phyloP scores from a whole-genome alignment of 2,888 invertebrate species.

The Dolomedes plantarius region DNA sequence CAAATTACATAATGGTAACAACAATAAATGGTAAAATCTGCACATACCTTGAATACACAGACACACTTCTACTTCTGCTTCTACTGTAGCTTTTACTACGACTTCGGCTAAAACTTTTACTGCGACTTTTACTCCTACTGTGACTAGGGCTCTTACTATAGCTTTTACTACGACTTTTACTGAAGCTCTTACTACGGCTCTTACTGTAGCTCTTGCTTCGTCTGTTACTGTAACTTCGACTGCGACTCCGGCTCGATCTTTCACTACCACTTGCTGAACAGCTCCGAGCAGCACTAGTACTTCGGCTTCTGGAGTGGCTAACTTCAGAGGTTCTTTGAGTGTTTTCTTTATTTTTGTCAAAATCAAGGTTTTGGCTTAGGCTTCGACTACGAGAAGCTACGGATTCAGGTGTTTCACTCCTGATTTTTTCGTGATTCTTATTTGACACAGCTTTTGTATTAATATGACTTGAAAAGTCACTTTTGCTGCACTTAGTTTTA shows the following conservation, averaged over 20 bases:
- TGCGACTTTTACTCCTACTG: constrained; percentile 24
- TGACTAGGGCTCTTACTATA: constrained; percentile 31
- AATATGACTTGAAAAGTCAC: not conserved
- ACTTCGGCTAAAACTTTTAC: constrained; percentile 33
- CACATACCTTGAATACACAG: constrained; percentile 50
- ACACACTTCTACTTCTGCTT: constrained; percentile 41
- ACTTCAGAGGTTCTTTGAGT: not conserved
- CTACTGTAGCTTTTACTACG: constrained; percentile 32
- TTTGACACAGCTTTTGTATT: not conserved
- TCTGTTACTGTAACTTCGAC: constrained; percentile 30
- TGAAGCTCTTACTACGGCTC: constrained; percentile 38
- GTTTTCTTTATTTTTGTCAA: constrained; percentile 25
- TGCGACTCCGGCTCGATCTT: constrained; percentile 23
- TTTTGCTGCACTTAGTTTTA: not conserved
- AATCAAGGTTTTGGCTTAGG: constrained; percentile 39
- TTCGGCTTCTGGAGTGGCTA: constrained; percentile 31
- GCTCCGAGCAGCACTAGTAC: constrained; percentile 35
- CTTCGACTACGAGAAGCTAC: constrained; percentile 33
- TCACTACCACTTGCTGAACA: constrained; percentile 3
- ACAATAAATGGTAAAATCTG: too few species aligned
- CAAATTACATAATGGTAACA: too few species aligned
- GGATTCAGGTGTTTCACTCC: not conserved
- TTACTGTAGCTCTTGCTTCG: constrained; percentile 4
- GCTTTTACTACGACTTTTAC: constrained; percentile 32
- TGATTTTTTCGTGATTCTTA: not conserved